Base-by-base conservation (phyloP, 2,113 vertebrate genomes). In the Phocoena sinus region DNA sequence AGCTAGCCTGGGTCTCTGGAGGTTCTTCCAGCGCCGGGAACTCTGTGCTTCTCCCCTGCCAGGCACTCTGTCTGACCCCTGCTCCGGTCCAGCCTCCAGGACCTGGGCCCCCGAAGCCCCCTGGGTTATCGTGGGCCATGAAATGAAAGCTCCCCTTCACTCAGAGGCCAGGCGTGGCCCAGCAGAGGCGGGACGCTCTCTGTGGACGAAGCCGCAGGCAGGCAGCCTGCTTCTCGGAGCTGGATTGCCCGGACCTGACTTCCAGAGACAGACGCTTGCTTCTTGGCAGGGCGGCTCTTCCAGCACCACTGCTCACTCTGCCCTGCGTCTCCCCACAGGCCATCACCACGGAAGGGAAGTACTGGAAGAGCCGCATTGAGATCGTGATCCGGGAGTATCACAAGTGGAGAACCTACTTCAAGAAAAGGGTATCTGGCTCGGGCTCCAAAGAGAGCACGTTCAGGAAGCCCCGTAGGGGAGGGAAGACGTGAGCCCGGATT, bases 351-450 rank as follows among this genome's bases (percentile, higher is more conserved):
- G 99, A 99, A 95, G 99, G 99, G 41, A 99, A 99, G 76, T 99
- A 99, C 96, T 99, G 99, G 99, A 99, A 99, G 94, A 99, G 99
- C 97, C 99, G 99, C 97, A 99, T 99, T 91, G 99, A 99, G 99
- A 99, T 99, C 8, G 99, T 99, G 89, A 99, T 99, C 95, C 98
- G 99, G 98, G 99, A 99, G 90, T 99, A 99, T 97, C 99, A 99
- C 98, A 99, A 99, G 98, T 99, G 99, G 99, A 99, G 99, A 97
- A 99, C 99, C 1, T 99, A 99, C 98, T 99, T 99, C 98, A 99
- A 99, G 98, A 99, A 99, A 98, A 99, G 99, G 99, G 99, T 99
- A 99, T 62, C 95, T 65, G 17, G 21, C 58, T 0, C n/a, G 87
- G 25, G 50, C 26, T 33, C 70, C 53, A 3, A 15, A 12, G 73